Evolutionary conservation across 2,113 vertebrate genomes (phyloP), one percentile per base, ranked within the genome.

Genomic region (Tychaedon coryphoeus): DNA sequence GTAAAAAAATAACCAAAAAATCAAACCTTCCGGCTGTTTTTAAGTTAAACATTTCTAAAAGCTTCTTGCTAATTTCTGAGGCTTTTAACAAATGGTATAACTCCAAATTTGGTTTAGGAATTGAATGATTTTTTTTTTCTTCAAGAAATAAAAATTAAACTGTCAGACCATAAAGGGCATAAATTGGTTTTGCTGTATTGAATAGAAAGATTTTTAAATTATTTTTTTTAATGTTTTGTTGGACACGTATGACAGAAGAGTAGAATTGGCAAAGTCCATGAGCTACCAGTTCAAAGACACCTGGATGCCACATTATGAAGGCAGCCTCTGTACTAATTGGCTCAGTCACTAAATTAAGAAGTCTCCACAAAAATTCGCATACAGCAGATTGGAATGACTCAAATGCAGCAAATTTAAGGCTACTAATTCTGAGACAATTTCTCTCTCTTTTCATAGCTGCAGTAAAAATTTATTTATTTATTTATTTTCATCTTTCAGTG

Each of bases 31-130:
- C 76, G 56, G 34, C 76, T 96, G 92, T 86, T 97, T 97, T 96
- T 82, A 94, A 95, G 88, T 94, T 97, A 96, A 96, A 96, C 91
- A 95, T 97, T 96, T 96, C 86, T 87, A 90, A 96, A 96, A 96
- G 80, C 93, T 76, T 51, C 62, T 89, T 90, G 76, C 83, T 97
- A 92, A 94, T 95, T 96, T 95, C 57, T 67, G 60, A 65, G 71
- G 92, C 67, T 96, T 93, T 90, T 72, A 90, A 87, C 67, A 45
- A 80, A 80, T 86, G 75, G 66, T 80, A 10, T 74, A 73, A 75
- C n/a, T 89, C 83, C 42, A 88, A 38, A 93, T 33, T 71, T 1
- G 19, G 34, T 70, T 86, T 82, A 90, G 79, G 56, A 72, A 78
- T 78, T 47, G 19, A 86, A 23, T 66, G 3, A 29, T 54, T 48